Evolutionary conservation across 2,888 invertebrate genomes (phyloP).

Genomic region (Pristionchus japonicus): DNA sequence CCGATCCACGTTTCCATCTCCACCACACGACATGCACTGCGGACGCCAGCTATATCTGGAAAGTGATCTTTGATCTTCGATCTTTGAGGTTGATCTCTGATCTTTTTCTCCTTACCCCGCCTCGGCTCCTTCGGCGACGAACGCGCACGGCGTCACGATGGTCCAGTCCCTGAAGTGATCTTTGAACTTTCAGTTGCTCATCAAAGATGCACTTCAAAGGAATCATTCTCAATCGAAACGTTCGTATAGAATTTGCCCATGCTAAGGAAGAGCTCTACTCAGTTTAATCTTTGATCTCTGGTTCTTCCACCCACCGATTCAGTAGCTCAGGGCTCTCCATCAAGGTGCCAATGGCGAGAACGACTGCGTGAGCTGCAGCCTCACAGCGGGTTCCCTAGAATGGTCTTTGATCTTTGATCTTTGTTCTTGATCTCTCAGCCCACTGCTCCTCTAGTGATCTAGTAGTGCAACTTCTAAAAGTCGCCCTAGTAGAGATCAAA

Average conservation of each 20-base stretch:
- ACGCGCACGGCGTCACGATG: neutral
- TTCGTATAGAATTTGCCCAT: too few species aligned
- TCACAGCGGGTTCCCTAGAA: neutral
- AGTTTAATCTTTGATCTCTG: neutral
- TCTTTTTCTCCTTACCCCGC: neutral
- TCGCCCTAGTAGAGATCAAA: neutral
- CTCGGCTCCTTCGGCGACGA: neutral
- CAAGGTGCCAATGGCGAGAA: neutral
- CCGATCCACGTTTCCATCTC: neutral
- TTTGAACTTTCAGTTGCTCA: neutral
- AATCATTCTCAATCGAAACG: too few species aligned
- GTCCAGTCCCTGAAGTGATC: neutral
- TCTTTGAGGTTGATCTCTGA: too few species aligned
- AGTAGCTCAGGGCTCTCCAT: neutral
- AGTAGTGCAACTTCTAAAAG: too few species aligned
- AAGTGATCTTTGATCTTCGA: neutral
- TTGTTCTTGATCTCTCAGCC: neutral
- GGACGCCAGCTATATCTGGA: neutral
- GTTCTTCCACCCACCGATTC: neutral
- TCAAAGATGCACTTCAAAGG: too few species aligned
- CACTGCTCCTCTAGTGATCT: too few species aligned
- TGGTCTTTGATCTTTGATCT: neutral
- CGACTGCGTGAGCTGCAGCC: neutral
- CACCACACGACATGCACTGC: neutral
- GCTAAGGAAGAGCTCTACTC: too few species aligned